Conservation (phyloP, 2,888 invertebrate species). For the Alentia gelatinosa region DNA sequence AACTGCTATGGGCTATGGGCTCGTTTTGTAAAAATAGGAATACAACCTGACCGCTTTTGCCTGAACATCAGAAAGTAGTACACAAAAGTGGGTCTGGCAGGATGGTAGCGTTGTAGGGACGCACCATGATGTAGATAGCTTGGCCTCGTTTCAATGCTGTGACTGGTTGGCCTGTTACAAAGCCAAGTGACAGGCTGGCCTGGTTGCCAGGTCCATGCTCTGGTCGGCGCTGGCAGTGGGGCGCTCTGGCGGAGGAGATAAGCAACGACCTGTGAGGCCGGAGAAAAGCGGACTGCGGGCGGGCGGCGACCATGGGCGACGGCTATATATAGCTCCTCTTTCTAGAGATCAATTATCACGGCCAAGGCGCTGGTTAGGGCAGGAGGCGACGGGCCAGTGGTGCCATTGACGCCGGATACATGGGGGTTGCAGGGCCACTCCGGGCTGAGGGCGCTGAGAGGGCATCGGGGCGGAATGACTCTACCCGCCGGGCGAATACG, state of each 20-base stretch:
- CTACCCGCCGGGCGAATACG: neutral
- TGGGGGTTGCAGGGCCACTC: neutral
- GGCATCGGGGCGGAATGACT: neutral
- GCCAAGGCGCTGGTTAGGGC: neutral
- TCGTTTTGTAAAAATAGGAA: no score
- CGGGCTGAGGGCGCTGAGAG: neutral
- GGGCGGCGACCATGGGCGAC: no score
- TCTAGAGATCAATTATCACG: constrained; percentile 1
- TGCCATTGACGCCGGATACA: neutral
- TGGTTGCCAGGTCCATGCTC: neutral
- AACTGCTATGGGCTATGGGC: no score
- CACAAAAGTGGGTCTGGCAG: no score
- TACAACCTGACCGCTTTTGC: no score
- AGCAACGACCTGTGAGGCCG: neutral
- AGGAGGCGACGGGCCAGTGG: neutral
- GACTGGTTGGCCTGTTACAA: no score
- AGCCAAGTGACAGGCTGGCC: no score
- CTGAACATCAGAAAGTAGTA: no score
- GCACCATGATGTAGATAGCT: no score
- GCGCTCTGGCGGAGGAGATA: neutral
- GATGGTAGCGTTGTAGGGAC: no score
- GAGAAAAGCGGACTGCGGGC: neutral
- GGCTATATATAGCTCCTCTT: neutral
- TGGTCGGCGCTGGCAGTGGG: neutral
- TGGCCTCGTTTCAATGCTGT: no score